Evolutionary conservation across 1,140 invertebrate genomes (phyloP), one percentile per base, ranked within the genome.

Genomic region (Danaus melanippus): DNA sequence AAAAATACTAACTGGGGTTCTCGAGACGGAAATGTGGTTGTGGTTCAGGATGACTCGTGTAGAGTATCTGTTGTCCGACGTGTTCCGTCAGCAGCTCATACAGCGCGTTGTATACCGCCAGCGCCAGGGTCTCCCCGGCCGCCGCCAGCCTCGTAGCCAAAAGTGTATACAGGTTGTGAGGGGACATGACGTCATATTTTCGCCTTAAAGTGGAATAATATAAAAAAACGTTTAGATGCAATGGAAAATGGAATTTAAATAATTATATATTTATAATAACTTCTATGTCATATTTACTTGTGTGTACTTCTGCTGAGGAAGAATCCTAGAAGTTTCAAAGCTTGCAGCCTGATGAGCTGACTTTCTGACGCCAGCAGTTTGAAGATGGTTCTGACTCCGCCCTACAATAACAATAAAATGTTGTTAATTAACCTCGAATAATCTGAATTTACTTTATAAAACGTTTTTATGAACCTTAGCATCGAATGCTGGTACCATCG

Each of bases 401-500:
- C 93, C 90, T 99, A 70, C 10, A 74, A 79, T 15, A 45, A 50
- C 46, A 11, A 52, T 47, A 57, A 11, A 46, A 8, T 10, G 46
- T 17, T 10, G 12, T 9, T 42, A 7, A 6, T 21, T 8, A 9
- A 42, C 9, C 7, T 32, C 21, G 5, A 32, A 3, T 5, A 32
- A 32, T 32, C 21, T 32, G 0, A 32, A 32, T 7, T 3, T 32
- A 32, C 2, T 7, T 32, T 32, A 32, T 43, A 53, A n/a, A 44
- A 41, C n/a, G n/a, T 2, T 2, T n/a, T 50, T 21, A 42, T 56
- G 8, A 48, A 87, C 86, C 70, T 88, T 99, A 42, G 93, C 92
- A 88, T 99, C 98, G 87, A 99, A 99, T 46, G 97, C 96, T 48
- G 98, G 98, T 58, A 99, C 97, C 95, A 99, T 97, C 1, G 97